A percentile compares a stretch with the other conserved stretches of the same genome.
Conservation (phyloP, 1,140 invertebrate species). For the Mesaphorura yosii region DNA sequence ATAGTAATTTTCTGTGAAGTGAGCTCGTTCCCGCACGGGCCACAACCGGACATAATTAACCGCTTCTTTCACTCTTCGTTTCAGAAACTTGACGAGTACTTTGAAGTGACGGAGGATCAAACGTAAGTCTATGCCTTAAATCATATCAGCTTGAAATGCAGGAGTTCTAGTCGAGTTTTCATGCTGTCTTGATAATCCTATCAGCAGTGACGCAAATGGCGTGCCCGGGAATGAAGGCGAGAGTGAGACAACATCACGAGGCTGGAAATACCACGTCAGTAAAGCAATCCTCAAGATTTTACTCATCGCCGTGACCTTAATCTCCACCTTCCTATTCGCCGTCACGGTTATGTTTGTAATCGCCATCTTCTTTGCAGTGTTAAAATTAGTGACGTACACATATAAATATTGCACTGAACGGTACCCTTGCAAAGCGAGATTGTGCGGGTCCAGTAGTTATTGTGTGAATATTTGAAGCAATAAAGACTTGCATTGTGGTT, state of each 20-base stretch:
- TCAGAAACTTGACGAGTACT: constrained; percentile 1
- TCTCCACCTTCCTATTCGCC: not conserved
- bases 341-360: no score
- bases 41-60: no score
- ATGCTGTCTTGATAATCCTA: not conserved
- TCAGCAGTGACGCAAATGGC: not conserved
- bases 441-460: no score
- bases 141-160: not conserved
- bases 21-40: no score
- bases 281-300: constrained; percentile 6
- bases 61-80: constrained; percentile 2
- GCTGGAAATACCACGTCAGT: not conserved
- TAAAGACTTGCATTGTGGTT: no score
- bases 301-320: not conserved
- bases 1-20: no score
- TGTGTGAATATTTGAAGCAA: no score
- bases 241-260: not conserved
- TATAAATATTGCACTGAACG: no score
- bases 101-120: constrained; percentile 1
- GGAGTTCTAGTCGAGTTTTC: not conserved
- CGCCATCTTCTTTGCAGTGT: no score
- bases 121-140: not conserved
- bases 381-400: no score
- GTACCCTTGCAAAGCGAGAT: no score
- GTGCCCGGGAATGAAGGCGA: not conserved